Evolutionary conservation across 2,888 invertebrate genomes (phyloP).

Genomic region (Acleris laterana): DNA sequence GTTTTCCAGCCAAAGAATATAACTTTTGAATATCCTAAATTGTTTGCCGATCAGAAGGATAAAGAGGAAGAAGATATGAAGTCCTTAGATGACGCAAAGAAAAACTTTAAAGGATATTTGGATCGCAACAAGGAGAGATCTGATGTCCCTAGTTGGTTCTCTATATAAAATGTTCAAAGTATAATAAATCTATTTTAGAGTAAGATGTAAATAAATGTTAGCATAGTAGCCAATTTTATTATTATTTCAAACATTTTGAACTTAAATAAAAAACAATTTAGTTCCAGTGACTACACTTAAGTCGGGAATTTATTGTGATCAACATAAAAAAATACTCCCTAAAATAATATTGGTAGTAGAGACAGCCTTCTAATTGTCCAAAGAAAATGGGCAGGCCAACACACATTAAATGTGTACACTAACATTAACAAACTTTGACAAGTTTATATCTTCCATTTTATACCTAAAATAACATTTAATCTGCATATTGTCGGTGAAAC

Average conservation of each 20-base stretch:
- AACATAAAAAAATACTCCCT: too few species aligned
- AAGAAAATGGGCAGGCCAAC: too few species aligned
- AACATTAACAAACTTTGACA: too few species aligned
- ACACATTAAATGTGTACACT: too few species aligned
- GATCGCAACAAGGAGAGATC: slow-evolving; percentile 87
- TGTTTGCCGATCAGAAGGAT: slow-evolving; percentile 84
- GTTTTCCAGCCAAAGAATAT: slow-evolving; percentile 87
- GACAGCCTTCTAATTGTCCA: too few species aligned
- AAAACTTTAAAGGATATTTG: slow-evolving; percentile 84
- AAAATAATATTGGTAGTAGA: too few species aligned
- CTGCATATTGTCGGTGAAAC: too few species aligned
- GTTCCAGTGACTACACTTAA: background rate
- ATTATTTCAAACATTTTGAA: slow-evolving; percentile 4
- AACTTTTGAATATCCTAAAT: slow-evolving; percentile 90
- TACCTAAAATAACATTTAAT: slow-evolving; percentile 3
- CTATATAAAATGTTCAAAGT: slow-evolving; percentile 74
- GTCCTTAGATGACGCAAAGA: slow-evolving; percentile 85
- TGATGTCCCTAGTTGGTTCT: slow-evolving; percentile 92
- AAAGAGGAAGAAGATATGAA: slow-evolving; percentile 85
- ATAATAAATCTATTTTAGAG: slow-evolving; percentile 23
- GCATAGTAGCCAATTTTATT: slow-evolving; percentile 12
- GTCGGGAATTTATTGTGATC: background rate
- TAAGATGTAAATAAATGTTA: slow-evolving; percentile 32
- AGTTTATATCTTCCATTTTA: too few species aligned
- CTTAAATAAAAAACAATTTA: too few species aligned